Percentiles rank a stretch among this genome's conserved stretches.
These are phyloP conservation scores for Rhodophaea formosa DNA, from an alignment of 2,888 invertebrate species.

Conservation along the genomic window DNA sequence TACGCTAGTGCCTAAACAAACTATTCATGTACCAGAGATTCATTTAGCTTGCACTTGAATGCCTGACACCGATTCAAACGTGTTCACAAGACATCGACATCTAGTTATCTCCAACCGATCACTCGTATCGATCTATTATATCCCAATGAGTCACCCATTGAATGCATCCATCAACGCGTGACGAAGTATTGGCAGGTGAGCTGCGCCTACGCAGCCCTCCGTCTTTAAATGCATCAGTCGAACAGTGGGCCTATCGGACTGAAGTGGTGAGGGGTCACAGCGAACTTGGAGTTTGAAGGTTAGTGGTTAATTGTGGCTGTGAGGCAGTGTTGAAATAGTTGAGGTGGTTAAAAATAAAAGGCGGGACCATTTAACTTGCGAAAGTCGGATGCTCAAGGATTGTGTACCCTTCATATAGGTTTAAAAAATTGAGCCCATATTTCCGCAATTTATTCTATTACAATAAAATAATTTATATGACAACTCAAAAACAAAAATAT, in stretches of 20 bases:
- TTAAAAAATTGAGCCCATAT: too few relatives aligned
- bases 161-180: conserved; percentile 8
- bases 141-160: conserved; percentile 7
- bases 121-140: not conserved
- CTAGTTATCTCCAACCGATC: not conserved
- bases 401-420: too few relatives aligned
- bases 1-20: too few relatives aligned
- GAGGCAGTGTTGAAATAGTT: not conserved
- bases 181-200: conserved; percentile 10
- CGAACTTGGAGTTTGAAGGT: conserved; percentile 4
- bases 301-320: conserved; percentile 3
- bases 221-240: conserved; percentile 12
- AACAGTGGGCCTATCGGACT: conserved; percentile 1
- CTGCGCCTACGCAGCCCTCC: conserved; percentile 3
- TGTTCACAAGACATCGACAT: not conserved
- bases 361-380: not conserved
- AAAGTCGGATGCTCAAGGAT: not conserved
- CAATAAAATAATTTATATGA: too few relatives aligned
- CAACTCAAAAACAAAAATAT: too few relatives aligned
- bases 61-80: not conserved
- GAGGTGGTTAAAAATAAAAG: conserved; percentile 7
- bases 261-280: not conserved
- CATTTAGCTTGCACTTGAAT: too few relatives aligned
- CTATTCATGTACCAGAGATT: too few relatives aligned
- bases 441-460: too few relatives aligned